phyloP scores from a whole-genome alignment of 2,113 vertebrate species.

The Ivindomyrus marchei region DNA sequence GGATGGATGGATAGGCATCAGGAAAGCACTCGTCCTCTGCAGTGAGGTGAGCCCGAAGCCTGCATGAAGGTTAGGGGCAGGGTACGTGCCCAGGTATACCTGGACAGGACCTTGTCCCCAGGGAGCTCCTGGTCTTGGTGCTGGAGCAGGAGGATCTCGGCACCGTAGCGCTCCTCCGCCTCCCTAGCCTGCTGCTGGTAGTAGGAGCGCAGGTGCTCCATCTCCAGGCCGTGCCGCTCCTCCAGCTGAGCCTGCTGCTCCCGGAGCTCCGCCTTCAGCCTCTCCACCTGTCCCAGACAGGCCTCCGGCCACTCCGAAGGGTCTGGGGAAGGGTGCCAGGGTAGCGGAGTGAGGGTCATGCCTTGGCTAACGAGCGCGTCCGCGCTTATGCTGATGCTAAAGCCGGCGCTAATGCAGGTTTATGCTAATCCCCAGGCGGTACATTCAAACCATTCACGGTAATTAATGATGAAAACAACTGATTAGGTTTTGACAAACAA shows the following conservation, averaged over 20 bases:
- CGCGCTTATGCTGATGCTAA: background rate
- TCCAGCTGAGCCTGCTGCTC: slow-evolving; percentile 58
- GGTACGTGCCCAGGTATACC: slow-evolving; percentile 55
- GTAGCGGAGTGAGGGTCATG: background rate
- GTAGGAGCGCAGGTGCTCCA: slow-evolving; percentile 62
- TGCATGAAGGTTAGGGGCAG: background rate
- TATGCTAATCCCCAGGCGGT: slow-evolving; percentile 15
- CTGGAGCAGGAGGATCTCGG: slow-evolving; percentile 66
- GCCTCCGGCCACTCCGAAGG: slow-evolving; percentile 16
- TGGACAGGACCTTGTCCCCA: slow-evolving; percentile 39
- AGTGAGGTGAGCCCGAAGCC: background rate
- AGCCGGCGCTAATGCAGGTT: background rate
- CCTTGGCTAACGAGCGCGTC: background rate
- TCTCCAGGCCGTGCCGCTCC: slow-evolving; percentile 63
- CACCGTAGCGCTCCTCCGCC: slow-evolving; percentile 59
- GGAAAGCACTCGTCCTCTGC: background rate
- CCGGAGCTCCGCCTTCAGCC: slow-evolving; percentile 55
- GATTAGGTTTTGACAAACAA: background rate
- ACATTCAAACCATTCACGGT: background rate
- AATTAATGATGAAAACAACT: background rate
- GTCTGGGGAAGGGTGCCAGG: background rate
- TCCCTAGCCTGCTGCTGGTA: slow-evolving; percentile 71
- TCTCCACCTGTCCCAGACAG: slow-evolving; percentile 36
- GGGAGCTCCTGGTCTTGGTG: slow-evolving; percentile 58
- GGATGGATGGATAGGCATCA: background rate